Conservation (phyloP, 2,888 invertebrate genomes). For the Monoplex corrugatus region DNA sequence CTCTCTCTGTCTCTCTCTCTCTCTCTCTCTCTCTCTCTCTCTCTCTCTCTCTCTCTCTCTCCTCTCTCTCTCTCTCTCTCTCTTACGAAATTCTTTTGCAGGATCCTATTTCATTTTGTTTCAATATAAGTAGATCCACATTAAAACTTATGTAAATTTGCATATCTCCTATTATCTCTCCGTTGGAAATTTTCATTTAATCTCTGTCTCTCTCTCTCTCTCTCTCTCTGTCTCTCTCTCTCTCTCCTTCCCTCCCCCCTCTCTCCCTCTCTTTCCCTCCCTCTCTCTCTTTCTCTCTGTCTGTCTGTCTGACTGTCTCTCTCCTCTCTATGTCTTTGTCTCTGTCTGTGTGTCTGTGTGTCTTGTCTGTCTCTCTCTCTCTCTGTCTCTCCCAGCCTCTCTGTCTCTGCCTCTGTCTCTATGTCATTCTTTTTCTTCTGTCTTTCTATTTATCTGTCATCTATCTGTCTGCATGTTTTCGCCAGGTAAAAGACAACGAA, state of each 20-base stretch:
- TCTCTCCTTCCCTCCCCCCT: too few relatives aligned
- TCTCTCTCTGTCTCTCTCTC: background rate
- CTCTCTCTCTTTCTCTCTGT: background rate
- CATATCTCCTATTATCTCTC: too few relatives aligned
- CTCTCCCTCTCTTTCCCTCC: background rate
- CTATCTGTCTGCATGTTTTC: background rate
- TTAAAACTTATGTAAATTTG: too few relatives aligned
- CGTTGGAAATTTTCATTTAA: too few relatives aligned
- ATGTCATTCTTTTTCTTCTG: background rate
- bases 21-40: background rate
- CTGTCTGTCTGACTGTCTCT: too few relatives aligned
- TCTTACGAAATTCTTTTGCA: too few relatives aligned
- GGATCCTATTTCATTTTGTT: too few relatives aligned
- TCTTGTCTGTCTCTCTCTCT: too few relatives aligned
- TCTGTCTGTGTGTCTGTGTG: slow-evolving; percentile 17
- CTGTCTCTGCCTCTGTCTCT: too few relatives aligned
- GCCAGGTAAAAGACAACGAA: background rate
- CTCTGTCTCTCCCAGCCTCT: slow-evolving; percentile 1
- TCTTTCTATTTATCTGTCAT: background rate
- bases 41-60: slow-evolving; percentile 5
- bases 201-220: background rate
- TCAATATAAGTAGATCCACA: too few relatives aligned
- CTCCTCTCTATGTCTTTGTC: background rate
- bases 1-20: background rate
- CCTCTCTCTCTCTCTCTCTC: background rate